Percentiles rank a stretch among this genome's conserved stretches.
Evolutionary conservation across 2,113 vertebrate species (phyloP).

Genomic region (Cottus gobio): DNA sequence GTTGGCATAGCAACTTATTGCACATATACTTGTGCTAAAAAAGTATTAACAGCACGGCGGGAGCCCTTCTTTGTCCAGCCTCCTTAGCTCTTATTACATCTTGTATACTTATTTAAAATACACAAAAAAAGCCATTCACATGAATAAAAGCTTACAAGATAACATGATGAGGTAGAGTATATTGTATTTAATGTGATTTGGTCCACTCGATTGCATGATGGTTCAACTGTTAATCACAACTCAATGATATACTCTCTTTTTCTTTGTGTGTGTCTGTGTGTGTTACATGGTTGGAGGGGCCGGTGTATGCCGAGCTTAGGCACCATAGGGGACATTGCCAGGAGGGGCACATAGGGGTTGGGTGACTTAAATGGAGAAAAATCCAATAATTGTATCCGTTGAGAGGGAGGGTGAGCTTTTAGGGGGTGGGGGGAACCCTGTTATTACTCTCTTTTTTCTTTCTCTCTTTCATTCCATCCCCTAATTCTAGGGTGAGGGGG

Average conservation of each 20-base stretch:
- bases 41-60: background rate
- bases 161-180: background rate
- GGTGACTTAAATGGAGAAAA: conserved; percentile 80
- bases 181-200: background rate
- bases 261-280: conserved; percentile 38
- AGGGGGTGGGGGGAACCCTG: conserved; percentile 52
- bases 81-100: background rate
- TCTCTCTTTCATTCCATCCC: conserved; percentile 65
- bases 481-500: conserved; percentile 74
- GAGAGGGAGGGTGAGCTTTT: conserved; percentile 75
- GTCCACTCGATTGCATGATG: background rate
- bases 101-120: background rate
- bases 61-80: background rate
- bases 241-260: conserved; percentile 30
- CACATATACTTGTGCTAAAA: background rate
- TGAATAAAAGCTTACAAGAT: background rate
- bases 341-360: conserved; percentile 62
- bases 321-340: conserved; percentile 65
- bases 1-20: conserved; percentile 26
- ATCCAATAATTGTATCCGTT: conserved; percentile 82
- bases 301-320: conserved; percentile 48
- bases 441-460: conserved; percentile 78
- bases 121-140: background rate
- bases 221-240: conserved; percentile 12
- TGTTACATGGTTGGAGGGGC: conserved; percentile 45